Percentiles rank a stretch among this genome's conserved stretches.
Conservation (phyloP, 2,888 invertebrate genomes). For the Callosobruchus maculatus region DNA sequence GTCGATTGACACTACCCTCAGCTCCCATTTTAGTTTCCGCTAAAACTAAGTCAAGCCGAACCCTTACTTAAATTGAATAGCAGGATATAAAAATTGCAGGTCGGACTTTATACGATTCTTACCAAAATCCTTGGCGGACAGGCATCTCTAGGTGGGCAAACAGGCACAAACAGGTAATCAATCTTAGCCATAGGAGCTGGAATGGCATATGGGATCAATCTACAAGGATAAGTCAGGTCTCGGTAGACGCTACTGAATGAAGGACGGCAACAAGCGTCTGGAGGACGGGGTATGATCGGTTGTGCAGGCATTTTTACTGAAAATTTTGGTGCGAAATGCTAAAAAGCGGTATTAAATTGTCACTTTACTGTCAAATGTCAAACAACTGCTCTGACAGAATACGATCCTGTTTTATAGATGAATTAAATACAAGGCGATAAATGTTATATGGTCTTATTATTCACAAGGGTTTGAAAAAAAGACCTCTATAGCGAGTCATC, state of each 20-base stretch:
- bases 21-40: no score
- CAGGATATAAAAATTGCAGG: no score
- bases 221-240: neutral
- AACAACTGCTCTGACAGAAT: no score
- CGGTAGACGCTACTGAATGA: neutral
- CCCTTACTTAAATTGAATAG: no score
- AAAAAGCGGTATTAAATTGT: neutral
- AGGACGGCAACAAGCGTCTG: neutral
- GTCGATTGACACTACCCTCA: no score
- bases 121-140: slow-evolving; percentile 1
- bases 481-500: no score
- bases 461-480: no score
- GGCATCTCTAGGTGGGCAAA: neutral
- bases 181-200: slow-evolving; percentile 5
- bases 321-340: neutral
- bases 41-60: no score
- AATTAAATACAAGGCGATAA: no score
- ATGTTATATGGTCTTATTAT: no score
- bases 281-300: neutral
- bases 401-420: no score
- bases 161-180: slow-evolving; percentile 1
- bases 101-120: neutral
- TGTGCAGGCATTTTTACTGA: neutral
- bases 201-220: neutral
- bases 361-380: no score